Base-by-base conservation (phyloP, 2,888 invertebrate genomes). In the Cryptocephalus primarius region DNA sequence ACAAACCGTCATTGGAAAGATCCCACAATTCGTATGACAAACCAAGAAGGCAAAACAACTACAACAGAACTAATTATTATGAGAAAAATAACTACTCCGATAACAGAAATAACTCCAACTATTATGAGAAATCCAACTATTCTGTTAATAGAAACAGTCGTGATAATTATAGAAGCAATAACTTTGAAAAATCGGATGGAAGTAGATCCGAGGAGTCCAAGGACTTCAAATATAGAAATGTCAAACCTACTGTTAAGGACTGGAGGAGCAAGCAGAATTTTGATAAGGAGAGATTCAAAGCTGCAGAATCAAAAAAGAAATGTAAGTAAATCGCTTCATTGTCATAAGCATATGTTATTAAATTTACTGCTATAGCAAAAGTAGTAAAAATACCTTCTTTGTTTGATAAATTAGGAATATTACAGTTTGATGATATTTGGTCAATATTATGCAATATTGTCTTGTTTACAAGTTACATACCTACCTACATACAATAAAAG, bases 21-120 rank as follows among this genome's bases (percentile, higher is more conserved):
- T 22, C 22, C 12, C 41, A 32, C 31, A 52, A 12, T 32, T 51
- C 51, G 52, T 56, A 54, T 33, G 61, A 57, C 45, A 56, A 60
- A 9, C 57, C 48, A 10, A 62, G 51, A 41, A 52, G 50, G 47
- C 57, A 45, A 42, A 56, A 45, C 22, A 22, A 22, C 6, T 22
- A 22, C 14, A 45, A 45, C 22, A 38, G 45, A 33, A 46, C 34
- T 40, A 40, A 45, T 40, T 41, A 39, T 43, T 45, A 49, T 40
- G 32, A 46, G 39, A 55, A 42, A 33, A 48, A 46, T n/a, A 48
- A 44, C 14, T 46, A 46, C 43, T 41, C 47, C 32, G 43, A 47
- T 22, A 42, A 40, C 33, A n/a, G 33, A 42, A 33, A 34, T 11
- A 43, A 41, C 39, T 32, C 12, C 39, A 53, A 40, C 22, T 47